A percentile compares a stretch with the other conserved stretches of the same genome.
Evolutionary conservation across 1,140 invertebrate genomes (phyloP).

Genomic region (Zaprionus tsacasi): DNA sequence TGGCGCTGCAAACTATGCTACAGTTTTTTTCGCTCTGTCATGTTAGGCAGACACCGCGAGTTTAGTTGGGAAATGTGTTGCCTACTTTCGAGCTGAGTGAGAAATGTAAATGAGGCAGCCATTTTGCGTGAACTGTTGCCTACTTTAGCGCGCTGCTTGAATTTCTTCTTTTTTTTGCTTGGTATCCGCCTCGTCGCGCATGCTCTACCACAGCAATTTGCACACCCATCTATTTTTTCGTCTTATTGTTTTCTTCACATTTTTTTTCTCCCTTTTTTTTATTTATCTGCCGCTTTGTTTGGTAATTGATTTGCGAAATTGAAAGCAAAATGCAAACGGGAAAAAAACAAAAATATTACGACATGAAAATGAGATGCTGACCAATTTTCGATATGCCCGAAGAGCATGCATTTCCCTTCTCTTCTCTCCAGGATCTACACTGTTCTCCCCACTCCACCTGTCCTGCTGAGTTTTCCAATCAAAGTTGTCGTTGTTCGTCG

Average conservation of each 20-base stretch:
- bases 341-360: constrained; percentile 58
- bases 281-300: constrained; percentile 40
- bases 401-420: not conserved
- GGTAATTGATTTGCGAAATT: constrained; percentile 65
- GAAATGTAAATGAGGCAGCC: not conserved
- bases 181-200: not conserved
- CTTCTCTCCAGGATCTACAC: not conserved
- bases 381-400: constrained; percentile 30
- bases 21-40: not conserved
- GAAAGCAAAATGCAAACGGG: constrained; percentile 28
- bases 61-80: not conserved
- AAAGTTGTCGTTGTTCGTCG: constrained; percentile 73
- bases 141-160: not conserved
- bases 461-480: constrained; percentile 70
- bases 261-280: constrained; percentile 39
- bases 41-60: not conserved
- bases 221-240: constrained; percentile 18
- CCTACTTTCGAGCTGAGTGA: not conserved
- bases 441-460: not conserved
- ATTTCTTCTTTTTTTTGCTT: not conserved
- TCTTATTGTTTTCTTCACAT: constrained; percentile 42
- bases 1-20: not conserved
- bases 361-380: constrained; percentile 69
- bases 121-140: not conserved
- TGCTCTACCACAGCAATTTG: not conserved